Evolutionary conservation across 2,797 vertebrate species (phyloP).

Genomic region (Trachops cirrhosus): DNA sequence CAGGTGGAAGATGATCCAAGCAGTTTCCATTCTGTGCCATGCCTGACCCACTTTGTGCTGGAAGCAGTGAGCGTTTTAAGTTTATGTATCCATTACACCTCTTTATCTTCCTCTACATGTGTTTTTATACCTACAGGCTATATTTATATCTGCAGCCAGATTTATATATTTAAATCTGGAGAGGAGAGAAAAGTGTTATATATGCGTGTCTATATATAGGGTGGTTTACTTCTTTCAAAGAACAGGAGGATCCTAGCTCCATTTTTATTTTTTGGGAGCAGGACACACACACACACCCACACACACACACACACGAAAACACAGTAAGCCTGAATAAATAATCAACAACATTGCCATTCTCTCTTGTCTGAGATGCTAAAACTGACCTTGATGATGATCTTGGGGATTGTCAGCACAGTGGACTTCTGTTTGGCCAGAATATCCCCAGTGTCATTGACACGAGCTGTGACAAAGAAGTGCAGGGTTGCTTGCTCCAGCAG

Average conservation of each 20-base stretch:
- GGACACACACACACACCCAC: neutral
- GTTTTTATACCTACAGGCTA: constrained; percentile 69
- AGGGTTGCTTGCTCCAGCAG: constrained; percentile 95
- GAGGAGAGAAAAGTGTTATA: constrained; percentile 56
- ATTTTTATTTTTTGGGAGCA: neutral
- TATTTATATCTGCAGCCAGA: constrained; percentile 68
- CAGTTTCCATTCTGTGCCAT: neutral
- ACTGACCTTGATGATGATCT: constrained; percentile 88
- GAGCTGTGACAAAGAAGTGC: constrained; percentile 93
- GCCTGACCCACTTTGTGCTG: constrained; percentile 42
- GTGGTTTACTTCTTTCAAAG: constrained; percentile 72
- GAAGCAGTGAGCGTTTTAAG: constrained; percentile 46
- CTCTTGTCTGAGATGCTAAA: neutral
- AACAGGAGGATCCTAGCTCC: constrained; percentile 51
- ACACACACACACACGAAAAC: neutral
- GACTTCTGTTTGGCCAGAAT: constrained; percentile 90
- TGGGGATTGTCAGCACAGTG: constrained; percentile 85
- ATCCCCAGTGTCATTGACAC: constrained; percentile 88
- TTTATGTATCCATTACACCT: constrained; percentile 32
- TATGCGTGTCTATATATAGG: constrained; percentile 61
- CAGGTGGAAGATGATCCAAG: neutral
- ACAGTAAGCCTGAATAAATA: too few species aligned
- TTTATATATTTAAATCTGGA: constrained; percentile 70
- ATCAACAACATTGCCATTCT: neutral
- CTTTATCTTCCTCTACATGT: constrained; percentile 64